A percentile compares a stretch with the other conserved stretches of the same genome.
These are phyloP conservation scores for Mixornis gularis DNA, from an alignment of 2,113 vertebrate species.

Conservation along the genomic window DNA sequence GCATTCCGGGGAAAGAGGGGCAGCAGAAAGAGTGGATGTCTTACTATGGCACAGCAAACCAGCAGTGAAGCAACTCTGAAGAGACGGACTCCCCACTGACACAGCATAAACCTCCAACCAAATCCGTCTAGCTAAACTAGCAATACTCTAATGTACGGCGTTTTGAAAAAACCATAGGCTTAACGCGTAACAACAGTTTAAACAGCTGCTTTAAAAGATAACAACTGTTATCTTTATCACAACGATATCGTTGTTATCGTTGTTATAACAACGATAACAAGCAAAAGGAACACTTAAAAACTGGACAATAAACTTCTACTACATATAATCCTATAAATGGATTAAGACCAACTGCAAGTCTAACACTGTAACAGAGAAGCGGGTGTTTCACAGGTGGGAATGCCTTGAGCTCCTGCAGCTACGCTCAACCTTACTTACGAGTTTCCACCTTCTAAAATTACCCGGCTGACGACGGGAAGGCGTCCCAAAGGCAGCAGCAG, in stretches of 20 bases:
- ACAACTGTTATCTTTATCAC: too few species aligned
- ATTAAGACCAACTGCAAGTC: rapidly evolving
- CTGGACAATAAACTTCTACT: rapidly evolving
- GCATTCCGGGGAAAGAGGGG: rapidly evolving
- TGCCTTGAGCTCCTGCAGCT: rapidly evolving
- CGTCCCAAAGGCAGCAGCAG: neutral
- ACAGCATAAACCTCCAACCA: too few species aligned
- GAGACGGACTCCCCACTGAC: neutral
- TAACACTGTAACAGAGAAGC: neutral
- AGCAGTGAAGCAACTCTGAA: neutral
- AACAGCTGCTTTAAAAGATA: neutral
- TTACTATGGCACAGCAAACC: neutral
- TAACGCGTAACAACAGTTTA: neutral
- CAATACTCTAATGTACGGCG: rapidly evolving
- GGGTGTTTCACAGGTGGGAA: neutral
- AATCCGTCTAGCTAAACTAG: rapidly evolving
- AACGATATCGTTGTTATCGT: too few species aligned
- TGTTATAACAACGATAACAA: too few species aligned
- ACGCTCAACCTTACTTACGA: rapidly evolving
- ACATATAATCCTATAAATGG: rapidly evolving
- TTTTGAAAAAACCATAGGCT: rapidly evolving
- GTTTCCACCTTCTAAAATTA: neutral
- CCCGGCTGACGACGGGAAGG: too few species aligned
- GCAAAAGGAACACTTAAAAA: rapidly evolving
- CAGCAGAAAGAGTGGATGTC: rapidly evolving